Conservation (phyloP, 2,797 vertebrate genomes). For the Chelon labrosus region DNA sequence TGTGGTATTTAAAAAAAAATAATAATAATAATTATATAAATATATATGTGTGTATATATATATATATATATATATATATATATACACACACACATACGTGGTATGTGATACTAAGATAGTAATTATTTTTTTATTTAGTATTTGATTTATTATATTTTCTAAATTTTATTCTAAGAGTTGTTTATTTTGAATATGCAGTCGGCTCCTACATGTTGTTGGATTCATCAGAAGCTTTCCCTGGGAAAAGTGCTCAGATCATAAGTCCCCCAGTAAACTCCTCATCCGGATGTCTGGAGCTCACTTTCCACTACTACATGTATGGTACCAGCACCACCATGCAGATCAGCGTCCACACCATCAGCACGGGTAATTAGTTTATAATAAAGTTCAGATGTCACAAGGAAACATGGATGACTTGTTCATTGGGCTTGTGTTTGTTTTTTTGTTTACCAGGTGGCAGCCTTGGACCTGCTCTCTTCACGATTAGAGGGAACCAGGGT, state of each 20-base stretch:
- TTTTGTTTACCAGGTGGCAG: conserved; percentile 41
- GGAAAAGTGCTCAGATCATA: conserved; percentile 70
- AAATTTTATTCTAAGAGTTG: too few species aligned
- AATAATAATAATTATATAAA: too few species aligned
- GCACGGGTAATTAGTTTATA: conserved; percentile 61
- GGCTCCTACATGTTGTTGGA: conserved; percentile 87
- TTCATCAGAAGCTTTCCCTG: conserved; percentile 24
- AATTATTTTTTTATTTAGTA: too few species aligned
- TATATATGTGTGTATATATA: too few species aligned
- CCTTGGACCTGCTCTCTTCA: conserved; percentile 65
- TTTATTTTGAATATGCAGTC: conserved; percentile 65
- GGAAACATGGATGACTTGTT: background rate
- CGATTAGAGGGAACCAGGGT: conserved; percentile 80
- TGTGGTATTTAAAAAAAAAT: too few species aligned
- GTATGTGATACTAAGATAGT: too few species aligned
- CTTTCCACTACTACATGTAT: conserved; percentile 84
- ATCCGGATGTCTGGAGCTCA: conserved; percentile 82
- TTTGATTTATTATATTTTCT: too few species aligned
- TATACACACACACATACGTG: too few species aligned
- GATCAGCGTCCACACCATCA: conserved; percentile 76
- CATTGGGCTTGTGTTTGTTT: background rate
- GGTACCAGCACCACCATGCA: conserved; percentile 80
- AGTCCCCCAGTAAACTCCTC: conserved; percentile 74
- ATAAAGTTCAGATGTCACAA: background rate
- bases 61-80: too few species aligned